Evolutionary conservation across 2,888 invertebrate species (phyloP).

Genomic region (Automeris io): DNA sequence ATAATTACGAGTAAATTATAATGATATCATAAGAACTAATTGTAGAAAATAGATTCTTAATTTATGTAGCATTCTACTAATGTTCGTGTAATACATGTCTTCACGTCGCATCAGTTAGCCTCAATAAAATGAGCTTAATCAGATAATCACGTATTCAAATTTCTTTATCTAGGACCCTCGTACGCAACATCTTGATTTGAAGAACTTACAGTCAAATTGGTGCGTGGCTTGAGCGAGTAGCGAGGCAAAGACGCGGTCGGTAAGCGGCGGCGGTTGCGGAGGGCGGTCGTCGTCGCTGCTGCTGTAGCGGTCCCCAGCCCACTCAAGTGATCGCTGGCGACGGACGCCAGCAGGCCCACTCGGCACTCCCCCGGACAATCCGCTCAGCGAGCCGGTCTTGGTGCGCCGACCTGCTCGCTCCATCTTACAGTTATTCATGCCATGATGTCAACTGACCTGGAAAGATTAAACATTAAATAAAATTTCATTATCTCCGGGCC

Average conservation of each 20-base stretch:
- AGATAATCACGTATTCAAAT: too few relatives aligned
- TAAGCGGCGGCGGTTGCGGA: slow-evolving; percentile 67
- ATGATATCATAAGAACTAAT: too few relatives aligned
- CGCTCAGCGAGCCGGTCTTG: slow-evolving; percentile 67
- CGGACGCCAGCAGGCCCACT: slow-evolving; percentile 48
- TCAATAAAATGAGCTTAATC: too few relatives aligned
- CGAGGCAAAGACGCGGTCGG: slow-evolving; percentile 71
- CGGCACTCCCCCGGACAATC: slow-evolving; percentile 53
- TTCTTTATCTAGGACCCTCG: too few relatives aligned
- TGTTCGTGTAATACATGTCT: too few relatives aligned
- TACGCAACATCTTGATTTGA: too few relatives aligned
- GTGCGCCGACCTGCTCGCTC: slow-evolving; percentile 64
- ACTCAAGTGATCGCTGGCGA: slow-evolving; percentile 77
- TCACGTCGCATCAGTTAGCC: too few relatives aligned
- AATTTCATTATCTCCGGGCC: too few relatives aligned
- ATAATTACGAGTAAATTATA: too few relatives aligned
- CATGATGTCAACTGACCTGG: slow-evolving; percentile 53
- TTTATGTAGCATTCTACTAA: too few relatives aligned
- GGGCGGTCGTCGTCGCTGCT: slow-evolving; percentile 74
- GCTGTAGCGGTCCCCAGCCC: slow-evolving; percentile 76
- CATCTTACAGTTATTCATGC: slow-evolving; percentile 54
- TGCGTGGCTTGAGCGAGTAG: slow-evolving; percentile 73
- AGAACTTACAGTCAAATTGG: slow-evolving; percentile 66
- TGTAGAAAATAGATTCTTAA: too few relatives aligned
- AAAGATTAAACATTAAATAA: slow-evolving; percentile 12